Conservation (phyloP, 2,888 invertebrate species). For the Zeuzera pyrina region DNA sequence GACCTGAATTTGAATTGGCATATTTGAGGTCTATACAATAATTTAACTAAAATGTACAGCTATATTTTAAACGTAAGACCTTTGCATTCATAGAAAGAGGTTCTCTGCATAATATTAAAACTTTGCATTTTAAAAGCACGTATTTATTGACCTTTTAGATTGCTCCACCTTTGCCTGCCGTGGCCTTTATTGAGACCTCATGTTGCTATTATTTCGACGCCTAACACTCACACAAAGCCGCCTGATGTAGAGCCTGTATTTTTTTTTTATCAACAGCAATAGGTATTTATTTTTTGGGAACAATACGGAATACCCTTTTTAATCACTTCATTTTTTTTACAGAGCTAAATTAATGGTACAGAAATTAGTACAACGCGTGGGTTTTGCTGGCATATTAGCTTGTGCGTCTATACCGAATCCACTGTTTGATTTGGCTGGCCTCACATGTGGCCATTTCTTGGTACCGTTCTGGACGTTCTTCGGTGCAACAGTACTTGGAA, state of each 20-base stretch:
- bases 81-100: no score
- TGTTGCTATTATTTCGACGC: no score
- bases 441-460: conserved; percentile 98
- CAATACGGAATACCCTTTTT: conserved; percentile 2
- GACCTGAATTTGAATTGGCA: no score
- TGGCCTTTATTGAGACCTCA: no score
- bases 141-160: no score
- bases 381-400: conserved; percentile 95
- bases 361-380: conserved; percentile 92
- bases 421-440: conserved; percentile 97
- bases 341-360: conserved; percentile 90
- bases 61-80: no score
- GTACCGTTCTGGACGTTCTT: conserved; percentile 99
- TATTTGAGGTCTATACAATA: no score
- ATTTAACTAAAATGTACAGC: no score
- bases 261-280: background rate
- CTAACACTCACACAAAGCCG: no score
- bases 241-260: background rate
- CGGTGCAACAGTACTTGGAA: conserved; percentile 97
- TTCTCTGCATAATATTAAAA: no score
- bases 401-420: conserved; percentile 99
- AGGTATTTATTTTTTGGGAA: conserved; percentile 1
- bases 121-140: no score
- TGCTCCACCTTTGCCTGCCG: no score
- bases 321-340: conserved; percentile 11